Evolutionary conservation across 2,888 invertebrate genomes (phyloP), one percentile per base, ranked within the genome.

Genomic region (Lepidocyrtoides sp.): DNA sequence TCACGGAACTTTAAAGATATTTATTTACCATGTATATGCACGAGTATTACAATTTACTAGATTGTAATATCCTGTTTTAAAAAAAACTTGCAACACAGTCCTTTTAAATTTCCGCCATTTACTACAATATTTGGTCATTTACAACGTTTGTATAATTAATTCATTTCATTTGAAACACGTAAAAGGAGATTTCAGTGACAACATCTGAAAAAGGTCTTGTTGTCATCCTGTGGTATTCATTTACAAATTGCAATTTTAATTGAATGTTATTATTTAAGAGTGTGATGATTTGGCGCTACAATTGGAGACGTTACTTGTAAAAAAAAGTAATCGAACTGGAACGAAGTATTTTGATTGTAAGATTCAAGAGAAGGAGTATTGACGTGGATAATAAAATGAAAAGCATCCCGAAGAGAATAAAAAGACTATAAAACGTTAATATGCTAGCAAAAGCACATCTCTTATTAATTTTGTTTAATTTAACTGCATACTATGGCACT

Each of bases 41-140:
- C 23, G 75, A 75, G 75, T 75, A 75, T 75, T 75, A 72, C 36
- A 72, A n/a, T n/a, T n/a, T 12, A 75, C 20, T 14, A 75, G 36
- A 69, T 69, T 41, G 20, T 72, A 20, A 48, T 69, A 26, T 48
- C 8, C 66, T 48, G 41, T 41, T 4, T 57, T 57, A 17, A 7
- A n/a, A 51, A 51, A 14, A n/a, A 57, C 23, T 57, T 20, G 20
- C 54, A 48, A n/a, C n/a, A n/a, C n/a, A n/a, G n/a, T n/a, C n/a
- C n/a, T n/a, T n/a, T n/a, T n/a, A n/a, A n/a, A n/a, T n/a, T 48
- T 2, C 2, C 48, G 48, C 48, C 12, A 48, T 48, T 48, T n/a
- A 2, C 14, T 48, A 48, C 14, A n/a, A n/a, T n/a, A n/a, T n/a
- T n/a, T n/a, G n/a, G n/a, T n/a, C n/a, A n/a, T n/a, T n/a, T n/a